Conservation (phyloP, 2,797 vertebrate species). For the Typhlichthys eigenmanni region DNA sequence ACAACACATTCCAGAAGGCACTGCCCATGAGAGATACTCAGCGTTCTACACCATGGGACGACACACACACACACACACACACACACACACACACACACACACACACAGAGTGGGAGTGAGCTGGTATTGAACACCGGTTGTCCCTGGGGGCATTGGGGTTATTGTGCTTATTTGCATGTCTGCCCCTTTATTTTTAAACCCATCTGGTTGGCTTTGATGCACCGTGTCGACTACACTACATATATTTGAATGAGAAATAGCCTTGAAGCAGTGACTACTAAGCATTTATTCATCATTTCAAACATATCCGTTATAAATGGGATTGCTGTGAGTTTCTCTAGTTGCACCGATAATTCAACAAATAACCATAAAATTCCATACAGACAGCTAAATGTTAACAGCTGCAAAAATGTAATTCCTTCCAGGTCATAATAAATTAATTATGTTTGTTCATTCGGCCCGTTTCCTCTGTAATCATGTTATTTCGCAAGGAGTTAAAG, state of each 20-base stretch:
- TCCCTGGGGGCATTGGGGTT: conserved; percentile 45
- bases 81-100: conserved; percentile 6
- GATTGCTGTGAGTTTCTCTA: background rate
- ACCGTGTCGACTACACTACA: background rate
- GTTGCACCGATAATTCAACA: background rate
- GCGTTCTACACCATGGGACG: conserved; percentile 62
- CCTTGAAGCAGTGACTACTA: too few relatives aligned
- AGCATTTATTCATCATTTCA: too few relatives aligned
- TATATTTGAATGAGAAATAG: background rate
- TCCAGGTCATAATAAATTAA: too few relatives aligned
- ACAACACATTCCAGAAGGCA: conserved; percentile 75
- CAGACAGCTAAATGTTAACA: background rate
- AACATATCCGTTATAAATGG: too few relatives aligned
- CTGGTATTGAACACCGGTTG: conserved; percentile 30
- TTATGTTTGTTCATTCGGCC: background rate
- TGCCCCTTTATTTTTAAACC: conserved; percentile 21
- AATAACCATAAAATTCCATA: background rate
- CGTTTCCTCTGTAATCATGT: background rate
- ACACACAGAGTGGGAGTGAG: conserved; percentile 15
- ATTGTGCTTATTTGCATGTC: conserved; percentile 49
- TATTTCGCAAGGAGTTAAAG: background rate
- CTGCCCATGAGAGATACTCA: conserved; percentile 58
- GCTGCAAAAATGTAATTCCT: too few relatives aligned
- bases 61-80: conserved; percentile 40
- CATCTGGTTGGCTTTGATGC: conserved; percentile 16